Percentiles rank a stretch among this genome's conserved stretches.
Evolutionary conservation across 2,888 invertebrate genomes (phyloP).

Genomic region (Xiphydria camelus): DNA sequence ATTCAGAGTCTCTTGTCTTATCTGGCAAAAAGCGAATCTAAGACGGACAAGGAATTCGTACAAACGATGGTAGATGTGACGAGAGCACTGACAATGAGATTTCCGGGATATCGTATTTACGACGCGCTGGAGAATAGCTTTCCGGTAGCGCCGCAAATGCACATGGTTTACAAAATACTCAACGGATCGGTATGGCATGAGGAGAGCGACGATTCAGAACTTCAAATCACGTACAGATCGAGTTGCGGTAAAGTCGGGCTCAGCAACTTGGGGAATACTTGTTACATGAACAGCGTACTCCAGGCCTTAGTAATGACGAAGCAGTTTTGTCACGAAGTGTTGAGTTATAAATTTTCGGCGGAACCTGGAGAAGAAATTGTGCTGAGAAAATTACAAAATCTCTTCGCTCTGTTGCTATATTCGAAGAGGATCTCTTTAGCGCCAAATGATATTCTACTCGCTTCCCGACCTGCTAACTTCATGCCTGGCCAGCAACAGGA

Average conservation of each 20-base stretch:
- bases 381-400: constrained; percentile 69
- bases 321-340: constrained; percentile 73
- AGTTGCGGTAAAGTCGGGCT: constrained; percentile 70
- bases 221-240: constrained; percentile 18
- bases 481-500: constrained; percentile 80
- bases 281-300: constrained; percentile 86
- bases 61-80: constrained; percentile 68
- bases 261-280: constrained; percentile 83
- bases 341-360: constrained; percentile 46
- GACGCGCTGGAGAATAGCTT: constrained; percentile 48
- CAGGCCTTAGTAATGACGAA: constrained; percentile 83
- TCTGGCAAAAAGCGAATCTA: constrained; percentile 64
- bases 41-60: constrained; percentile 56
- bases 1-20: constrained; percentile 59
- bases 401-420: constrained; percentile 75
- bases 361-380: constrained; percentile 30
- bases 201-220: constrained; percentile 33
- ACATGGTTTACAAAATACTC: constrained; percentile 44
- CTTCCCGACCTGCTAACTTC: constrained; percentile 78
- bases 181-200: constrained; percentile 55
- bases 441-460: constrained; percentile 72
- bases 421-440: constrained; percentile 69
- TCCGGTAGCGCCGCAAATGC: constrained; percentile 42
- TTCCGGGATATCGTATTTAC: constrained; percentile 54
- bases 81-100: constrained; percentile 61